Evolutionary conservation across 2,888 invertebrate genomes (phyloP), one percentile per base, ranked within the genome.

Genomic region (Sicus ferrugineus): DNA sequence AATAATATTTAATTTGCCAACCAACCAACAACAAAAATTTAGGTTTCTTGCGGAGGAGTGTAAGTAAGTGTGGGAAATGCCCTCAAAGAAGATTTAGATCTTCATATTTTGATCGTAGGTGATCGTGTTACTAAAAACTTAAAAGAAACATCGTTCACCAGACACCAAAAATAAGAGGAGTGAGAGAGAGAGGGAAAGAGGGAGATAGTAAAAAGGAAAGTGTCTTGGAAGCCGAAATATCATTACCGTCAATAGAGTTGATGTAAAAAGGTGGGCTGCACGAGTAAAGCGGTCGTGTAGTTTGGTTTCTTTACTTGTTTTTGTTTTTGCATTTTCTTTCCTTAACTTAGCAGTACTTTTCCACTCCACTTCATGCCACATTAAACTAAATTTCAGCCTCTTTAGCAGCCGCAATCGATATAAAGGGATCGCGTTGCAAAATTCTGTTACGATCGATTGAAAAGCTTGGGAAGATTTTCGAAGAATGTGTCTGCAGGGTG

Each of bases 301-400:
- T 42, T 42, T 16, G 3, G 11, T 54, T 28, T 11, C 23, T 16
- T 9, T 56, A 16, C 14, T 23, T 52, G 21, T 46, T 23, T 23
- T 56, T 42, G 56, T 38, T 2, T 28, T 26, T 42, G n/a, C 30
- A 52, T 31, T 38, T 59, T 46, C 59, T 30, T 59, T 23, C 58
- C 58, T 67, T 67, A 59, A 59, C 48, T 48, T 48, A 67, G 59
- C 59, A 48, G n/a, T 59, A 46, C 42, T 67, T 67, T 67, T 66
- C 67, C 67, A 58, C 59, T 67, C 58, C 67, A 67, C 48, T 67
- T 67, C 59, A 66, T 58, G 66, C 66, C 48, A 48, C 42, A 67
- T 67, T 67, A 67, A 58, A 59, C 67, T 58, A 48, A 46, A 67
- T 67, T 59, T 31, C 67, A 42, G 48, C 30, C 54, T 19, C 48